Base-by-base conservation (phyloP, 1,140 invertebrate genomes). In the Caenorhabditis tropicalis region DNA sequence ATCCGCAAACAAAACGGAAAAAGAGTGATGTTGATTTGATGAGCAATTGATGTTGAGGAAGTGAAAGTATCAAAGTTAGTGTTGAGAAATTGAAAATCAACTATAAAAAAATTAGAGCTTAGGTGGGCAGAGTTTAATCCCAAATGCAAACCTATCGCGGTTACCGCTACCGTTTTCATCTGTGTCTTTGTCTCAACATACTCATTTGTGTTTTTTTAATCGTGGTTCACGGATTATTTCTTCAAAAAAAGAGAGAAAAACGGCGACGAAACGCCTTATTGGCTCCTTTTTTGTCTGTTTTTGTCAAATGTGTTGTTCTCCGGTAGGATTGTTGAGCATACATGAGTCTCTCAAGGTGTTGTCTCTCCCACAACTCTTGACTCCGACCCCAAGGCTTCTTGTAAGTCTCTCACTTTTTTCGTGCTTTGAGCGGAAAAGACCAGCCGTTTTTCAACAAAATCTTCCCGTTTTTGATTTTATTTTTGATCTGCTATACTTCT, bases 371-470 rank as follows among this genome's bases (percentile, higher is more conserved):
- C 58, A 65, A 65, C 58, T 31, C 58, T 65, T 65, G 58, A 65
- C 65, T 74, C 36, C 65, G 65, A 74, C 36, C 65, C 36, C 36
- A n/a, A 33, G 36, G 36, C 58, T 36, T 74, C 29, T 21, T 74
- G 36, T 46, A 74, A 74, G 65, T 74, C 65, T 74, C 65, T 24
- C 36, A 74, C 65, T 74, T 74, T 74, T 74, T 74, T 74, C n/a
- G 21, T 74, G 33, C 65, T 74, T 24, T 74, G 65, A 39, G 58
- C 58, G 58, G 58, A 65, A 12, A n/a, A 74, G 36, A 43, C 65
- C 65, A 74, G 65, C 24, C n/a, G 9, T 74, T 74, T 74, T 74
- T 0, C 0, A 74, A 5, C 1, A 6, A 43, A 7, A 74, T 74
- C 36, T 74, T 43, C 65, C 15, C 36, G 43, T 43, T n/a, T 74